These are phyloP conservation scores for Clistopyga incitator DNA, from an alignment of 2,888 invertebrate genomes.

Conservation along the genomic window DNA sequence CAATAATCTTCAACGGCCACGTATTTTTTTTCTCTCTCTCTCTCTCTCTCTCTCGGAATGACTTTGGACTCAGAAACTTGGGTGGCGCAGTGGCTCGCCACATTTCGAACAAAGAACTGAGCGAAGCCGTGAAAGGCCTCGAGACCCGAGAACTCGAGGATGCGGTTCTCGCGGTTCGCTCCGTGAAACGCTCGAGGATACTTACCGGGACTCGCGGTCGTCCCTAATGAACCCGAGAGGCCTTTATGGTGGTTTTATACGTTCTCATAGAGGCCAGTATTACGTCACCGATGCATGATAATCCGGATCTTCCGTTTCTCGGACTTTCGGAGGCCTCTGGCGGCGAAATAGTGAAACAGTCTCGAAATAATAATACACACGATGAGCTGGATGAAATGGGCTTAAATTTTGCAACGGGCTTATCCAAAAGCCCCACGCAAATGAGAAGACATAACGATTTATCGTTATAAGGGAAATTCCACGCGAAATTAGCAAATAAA, in stretches of 20 bases:
- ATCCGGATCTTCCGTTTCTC: slow-evolving; percentile 38
- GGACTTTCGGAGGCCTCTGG: slow-evolving; percentile 49
- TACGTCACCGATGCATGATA: slow-evolving; percentile 61
- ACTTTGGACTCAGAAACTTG: slow-evolving; percentile 54
- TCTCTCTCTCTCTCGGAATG: slow-evolving; percentile 6
- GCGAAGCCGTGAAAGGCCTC: slow-evolving; percentile 38
- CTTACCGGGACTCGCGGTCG: slow-evolving; percentile 37
- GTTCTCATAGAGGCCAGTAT: slow-evolving; percentile 59
- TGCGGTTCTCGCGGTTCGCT: slow-evolving; percentile 61
- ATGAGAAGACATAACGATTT: background rate
- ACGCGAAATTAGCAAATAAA: background rate
- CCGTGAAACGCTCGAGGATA: slow-evolving; percentile 36
- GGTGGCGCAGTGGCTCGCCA: slow-evolving; percentile 38
- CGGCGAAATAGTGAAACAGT: slow-evolving; percentile 32
- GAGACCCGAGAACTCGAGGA: slow-evolving; percentile 51
- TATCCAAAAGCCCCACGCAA: background rate
- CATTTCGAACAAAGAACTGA: slow-evolving; percentile 61
- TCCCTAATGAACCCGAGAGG: slow-evolving; percentile 70
- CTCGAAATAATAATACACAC: slow-evolving; percentile 11
- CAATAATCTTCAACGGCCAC: background rate
- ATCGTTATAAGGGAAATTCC: background rate
- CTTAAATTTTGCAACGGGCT: too few relatives aligned
- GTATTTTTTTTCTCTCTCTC: slow-evolving; percentile 5
- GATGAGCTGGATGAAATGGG: background rate
- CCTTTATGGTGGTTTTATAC: slow-evolving; percentile 76